A percentile compares a stretch with the other conserved stretches of the same genome.
These are phyloP conservation scores for Microcebus griseorufus DNA, from an alignment of 2,113 vertebrate genomes.

Conservation along the genomic window DNA sequence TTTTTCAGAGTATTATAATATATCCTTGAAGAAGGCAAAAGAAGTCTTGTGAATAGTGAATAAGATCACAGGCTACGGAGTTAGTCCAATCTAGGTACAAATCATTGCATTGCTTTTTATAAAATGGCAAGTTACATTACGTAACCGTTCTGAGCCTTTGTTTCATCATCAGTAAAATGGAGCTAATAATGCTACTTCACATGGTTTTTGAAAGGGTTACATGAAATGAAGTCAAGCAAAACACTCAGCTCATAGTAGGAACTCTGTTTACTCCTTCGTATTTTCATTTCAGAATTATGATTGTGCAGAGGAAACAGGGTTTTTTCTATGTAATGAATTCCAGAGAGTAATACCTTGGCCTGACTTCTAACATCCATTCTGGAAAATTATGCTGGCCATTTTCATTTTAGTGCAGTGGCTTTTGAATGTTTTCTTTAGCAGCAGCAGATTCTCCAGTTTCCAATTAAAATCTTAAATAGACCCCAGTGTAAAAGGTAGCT, in stretches of 20 bases:
- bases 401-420: not conserved
- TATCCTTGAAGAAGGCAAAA: not conserved
- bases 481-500: not conserved
- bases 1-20: not conserved
- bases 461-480: not conserved
- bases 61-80: not conserved
- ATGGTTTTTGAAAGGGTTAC: slow-evolving; percentile 7
- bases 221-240: slow-evolving; percentile 13
- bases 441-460: not conserved
- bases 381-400: not conserved
- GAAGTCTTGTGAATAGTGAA: not conserved
- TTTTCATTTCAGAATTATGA: slow-evolving; percentile 12
- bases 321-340: not conserved
- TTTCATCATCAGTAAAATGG: slow-evolving; percentile 7
- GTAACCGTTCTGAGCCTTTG: not conserved
- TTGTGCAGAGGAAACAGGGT: not conserved
- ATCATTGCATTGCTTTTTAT: not conserved
- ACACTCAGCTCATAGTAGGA: not conserved
- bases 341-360: not conserved
- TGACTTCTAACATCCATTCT: not conserved
- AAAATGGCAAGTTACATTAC: not conserved
- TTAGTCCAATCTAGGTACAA: not conserved
- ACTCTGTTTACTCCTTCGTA: not conserved
- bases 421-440: slow-evolving; percentile 24
- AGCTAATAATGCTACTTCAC: not conserved